Conservation (phyloP, 2,888 invertebrate species). For the Eurytoma adleriae region DNA sequence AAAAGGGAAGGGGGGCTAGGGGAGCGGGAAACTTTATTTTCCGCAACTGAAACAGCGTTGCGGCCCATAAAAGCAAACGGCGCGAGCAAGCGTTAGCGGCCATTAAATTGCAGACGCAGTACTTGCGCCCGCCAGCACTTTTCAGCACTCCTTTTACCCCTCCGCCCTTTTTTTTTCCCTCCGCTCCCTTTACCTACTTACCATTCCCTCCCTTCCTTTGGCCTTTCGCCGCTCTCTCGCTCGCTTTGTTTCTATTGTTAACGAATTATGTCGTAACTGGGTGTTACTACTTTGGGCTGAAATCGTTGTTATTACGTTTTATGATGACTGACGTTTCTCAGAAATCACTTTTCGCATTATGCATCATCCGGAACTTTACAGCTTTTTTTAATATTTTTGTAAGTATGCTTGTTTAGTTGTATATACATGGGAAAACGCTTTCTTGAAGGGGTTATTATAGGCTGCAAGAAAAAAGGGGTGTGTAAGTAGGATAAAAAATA, state of each 20-base stretch:
- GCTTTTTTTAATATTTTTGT: too few species aligned
- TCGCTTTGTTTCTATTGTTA: slow-evolving; percentile 35
- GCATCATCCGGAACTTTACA: too few species aligned
- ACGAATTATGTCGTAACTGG: neutral
- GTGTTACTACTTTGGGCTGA: too few species aligned
- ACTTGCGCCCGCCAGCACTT: slow-evolving; percentile 32
- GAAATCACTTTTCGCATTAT: too few species aligned
- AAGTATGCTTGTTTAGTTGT: too few species aligned
- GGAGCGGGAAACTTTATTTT: slow-evolving; percentile 46
- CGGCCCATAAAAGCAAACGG: slow-evolving; percentile 50
- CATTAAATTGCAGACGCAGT: slow-evolving; percentile 52
- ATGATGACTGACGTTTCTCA: too few species aligned
- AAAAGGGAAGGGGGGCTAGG: too few species aligned
- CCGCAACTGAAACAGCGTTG: slow-evolving; percentile 46
- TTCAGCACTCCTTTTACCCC: slow-evolving; percentile 37
- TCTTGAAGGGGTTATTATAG: too few species aligned
- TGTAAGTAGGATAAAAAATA: too few species aligned
- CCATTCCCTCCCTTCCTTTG: slow-evolving; percentile 18
- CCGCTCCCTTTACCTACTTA: slow-evolving; percentile 22
- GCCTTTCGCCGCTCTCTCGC: neutral
- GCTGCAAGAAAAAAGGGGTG: too few species aligned
- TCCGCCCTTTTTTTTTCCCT: neutral
- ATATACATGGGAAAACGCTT: too few species aligned
- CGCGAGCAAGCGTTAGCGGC: slow-evolving; percentile 42
- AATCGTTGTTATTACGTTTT: too few species aligned